These are phyloP conservation scores for Ctena decussata DNA, from an alignment of 2,888 invertebrate species.

Conservation along the genomic window DNA sequence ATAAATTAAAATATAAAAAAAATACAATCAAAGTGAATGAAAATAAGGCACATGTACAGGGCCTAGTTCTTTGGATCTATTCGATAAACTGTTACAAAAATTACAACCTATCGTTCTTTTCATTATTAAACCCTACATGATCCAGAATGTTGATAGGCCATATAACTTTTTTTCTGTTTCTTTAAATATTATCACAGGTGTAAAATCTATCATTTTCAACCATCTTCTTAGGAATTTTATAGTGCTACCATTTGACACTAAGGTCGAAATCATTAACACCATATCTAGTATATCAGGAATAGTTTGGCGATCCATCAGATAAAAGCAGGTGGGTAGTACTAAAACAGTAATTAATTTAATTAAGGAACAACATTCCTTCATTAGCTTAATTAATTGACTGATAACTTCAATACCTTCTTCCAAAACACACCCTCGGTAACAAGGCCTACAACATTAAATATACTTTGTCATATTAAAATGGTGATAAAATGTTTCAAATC, in stretches of 20 bases:
- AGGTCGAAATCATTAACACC: not conserved
- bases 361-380: not conserved
- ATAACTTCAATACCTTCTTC: too few relatives aligned
- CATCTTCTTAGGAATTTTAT: not conserved
- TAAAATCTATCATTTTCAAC: not conserved
- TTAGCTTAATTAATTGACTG: not conserved
- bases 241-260: not conserved
- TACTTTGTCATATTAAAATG: too few relatives aligned
- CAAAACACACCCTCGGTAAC: too few relatives aligned
- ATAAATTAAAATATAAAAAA: too few relatives aligned
- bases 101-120: not conserved
- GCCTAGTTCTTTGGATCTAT: not conserved
- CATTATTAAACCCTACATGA: not conserved
- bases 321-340: not conserved
- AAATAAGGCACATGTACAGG: not conserved
- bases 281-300: not conserved
- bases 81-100: not conserved
- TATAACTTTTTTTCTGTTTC: not conserved
- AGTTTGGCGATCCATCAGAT: not conserved
- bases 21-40: not conserved
- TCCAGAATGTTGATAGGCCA: not conserved
- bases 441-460: too few relatives aligned
- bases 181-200: not conserved
- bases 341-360: not conserved
- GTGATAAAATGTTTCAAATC: too few relatives aligned